Conservation (phyloP, 2,888 invertebrate genomes). For the Strigamia transsilvanica region DNA sequence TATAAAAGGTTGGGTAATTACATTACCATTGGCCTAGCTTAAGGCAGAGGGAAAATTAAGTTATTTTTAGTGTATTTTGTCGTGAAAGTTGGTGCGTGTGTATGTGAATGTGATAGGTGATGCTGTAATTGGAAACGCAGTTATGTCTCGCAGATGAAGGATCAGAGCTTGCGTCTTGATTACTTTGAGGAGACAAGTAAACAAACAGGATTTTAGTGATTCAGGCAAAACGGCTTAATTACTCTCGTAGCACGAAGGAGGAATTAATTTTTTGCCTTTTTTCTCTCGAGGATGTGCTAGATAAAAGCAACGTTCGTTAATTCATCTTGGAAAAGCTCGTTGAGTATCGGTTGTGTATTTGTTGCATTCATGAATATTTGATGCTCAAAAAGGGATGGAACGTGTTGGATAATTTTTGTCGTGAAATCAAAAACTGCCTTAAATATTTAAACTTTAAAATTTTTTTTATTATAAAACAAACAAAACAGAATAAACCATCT, state of each 20-base stretch:
- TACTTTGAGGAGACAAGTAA: conserved; percentile 39
- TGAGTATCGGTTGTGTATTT: background rate
- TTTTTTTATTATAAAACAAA: too few relatives aligned
- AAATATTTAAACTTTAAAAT: too few relatives aligned
- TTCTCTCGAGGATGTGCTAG: background rate
- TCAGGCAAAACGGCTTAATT: conserved; percentile 26
- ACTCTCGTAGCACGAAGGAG: background rate
- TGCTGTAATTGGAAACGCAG: conserved; percentile 11
- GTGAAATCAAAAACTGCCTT: too few relatives aligned
- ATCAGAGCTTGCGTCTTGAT: conserved; percentile 33
- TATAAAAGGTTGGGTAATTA: background rate
- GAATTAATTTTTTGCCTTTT: conserved; percentile 23
- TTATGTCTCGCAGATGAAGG: conserved; percentile 9
- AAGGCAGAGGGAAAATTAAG: conserved; percentile 2
- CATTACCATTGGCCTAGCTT: conserved; percentile 27
- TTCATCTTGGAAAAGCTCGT: background rate
- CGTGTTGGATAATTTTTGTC: background rate
- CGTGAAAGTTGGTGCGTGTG: background rate
- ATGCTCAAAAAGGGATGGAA: background rate
- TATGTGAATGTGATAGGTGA: background rate
- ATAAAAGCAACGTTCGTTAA: conserved; percentile 25
- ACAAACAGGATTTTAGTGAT: conserved; percentile 41
- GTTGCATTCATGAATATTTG: conserved; percentile 24
- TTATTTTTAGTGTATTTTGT: background rate
- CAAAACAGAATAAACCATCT: too few relatives aligned